Percentiles rank a stretch among this genome's conserved stretches.
Conservation (phyloP, 2,888 invertebrate species). For the Sthenelais limicola region DNA sequence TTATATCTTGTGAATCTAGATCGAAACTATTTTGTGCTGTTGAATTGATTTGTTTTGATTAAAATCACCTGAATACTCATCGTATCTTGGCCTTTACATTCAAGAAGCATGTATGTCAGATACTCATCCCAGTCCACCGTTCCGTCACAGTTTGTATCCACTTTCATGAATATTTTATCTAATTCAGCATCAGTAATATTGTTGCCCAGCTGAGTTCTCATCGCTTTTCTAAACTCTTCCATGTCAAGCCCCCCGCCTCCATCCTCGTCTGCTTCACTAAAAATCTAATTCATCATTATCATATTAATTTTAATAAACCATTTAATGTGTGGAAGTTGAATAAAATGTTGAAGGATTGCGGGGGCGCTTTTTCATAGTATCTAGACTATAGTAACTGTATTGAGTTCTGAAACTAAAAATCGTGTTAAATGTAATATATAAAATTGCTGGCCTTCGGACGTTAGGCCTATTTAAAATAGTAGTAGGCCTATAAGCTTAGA, state of each 20-base stretch:
- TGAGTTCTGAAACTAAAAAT: background rate
- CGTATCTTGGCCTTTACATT: conserved; percentile 74
- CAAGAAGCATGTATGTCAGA: conserved; percentile 82
- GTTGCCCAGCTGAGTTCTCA: conserved; percentile 58
- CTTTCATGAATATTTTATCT: conserved; percentile 65
- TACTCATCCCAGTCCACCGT: conserved; percentile 83
- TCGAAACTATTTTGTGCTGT: too few species aligned
- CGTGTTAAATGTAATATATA: too few species aligned
- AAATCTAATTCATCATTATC: conserved; percentile 46
- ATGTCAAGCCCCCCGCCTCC: conserved; percentile 58
- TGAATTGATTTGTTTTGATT: too few species aligned
- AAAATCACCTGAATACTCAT: conserved; percentile 56
- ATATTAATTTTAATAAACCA: conserved; percentile 49
- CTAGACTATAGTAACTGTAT: background rate
- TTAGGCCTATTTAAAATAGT: too few species aligned
- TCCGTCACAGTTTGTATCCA: conserved; percentile 75
- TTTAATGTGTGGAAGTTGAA: too few species aligned
- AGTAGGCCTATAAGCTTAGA: too few species aligned
- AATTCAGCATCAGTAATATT: conserved; percentile 61
- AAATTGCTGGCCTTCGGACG: too few species aligned
- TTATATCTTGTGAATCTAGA: too few species aligned
- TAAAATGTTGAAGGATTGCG: background rate
- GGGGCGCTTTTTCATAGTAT: too few species aligned
- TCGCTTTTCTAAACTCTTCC: conserved; percentile 63
- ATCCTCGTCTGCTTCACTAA: conserved; percentile 58